Evolutionary conservation across 2,888 invertebrate genomes (phyloP), one percentile per base, ranked within the genome.

Genomic region (Calameuta idolon): DNA sequence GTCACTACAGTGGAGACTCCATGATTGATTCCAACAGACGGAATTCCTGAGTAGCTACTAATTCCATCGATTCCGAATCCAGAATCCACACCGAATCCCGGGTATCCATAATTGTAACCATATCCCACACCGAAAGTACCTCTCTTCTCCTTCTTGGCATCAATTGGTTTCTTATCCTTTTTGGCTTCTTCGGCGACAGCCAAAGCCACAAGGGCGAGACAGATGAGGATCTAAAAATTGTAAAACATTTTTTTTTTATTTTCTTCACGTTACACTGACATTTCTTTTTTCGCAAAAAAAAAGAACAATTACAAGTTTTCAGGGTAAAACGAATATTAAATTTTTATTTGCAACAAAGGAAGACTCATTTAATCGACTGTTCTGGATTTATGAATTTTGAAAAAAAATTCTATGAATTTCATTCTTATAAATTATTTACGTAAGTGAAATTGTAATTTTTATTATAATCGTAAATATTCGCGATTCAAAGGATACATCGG

Each of bases 1-100:
- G 93, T 93, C 82, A 93, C 90, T 34, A 92, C 88, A 75, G 92
- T 93, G 69, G 90, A 89, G 5, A 92, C 85, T 12, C 89, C 91
- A 23, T 82, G 81, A 76, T 69, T 76, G 69, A 80, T 1, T 33
- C 77, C 80, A 37, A 80, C 31, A 33, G 77, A 37, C n/a, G 81
- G 74, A 34, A 69, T 33, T 11, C 78, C 76, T 4, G 81, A 79
- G 35, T 33, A 71, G 35, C 37, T 69, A 31, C 55, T 69, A 4
- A 4, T 11, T 31, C 15, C 34, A 34, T 40, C 12, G 55, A 55
- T 23, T 23, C 15, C 23, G 4, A 55, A 5, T 55, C 55, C 55
- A 55, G 55, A 55, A 55, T 23, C 73, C 76, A 79, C 75, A 74
- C 84, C 83, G 77, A 85, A 80, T 75, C 80, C 80, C 33, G 84